Conservation (phyloP, 2,888 invertebrate species). For the Ectobius pallidus region DNA sequence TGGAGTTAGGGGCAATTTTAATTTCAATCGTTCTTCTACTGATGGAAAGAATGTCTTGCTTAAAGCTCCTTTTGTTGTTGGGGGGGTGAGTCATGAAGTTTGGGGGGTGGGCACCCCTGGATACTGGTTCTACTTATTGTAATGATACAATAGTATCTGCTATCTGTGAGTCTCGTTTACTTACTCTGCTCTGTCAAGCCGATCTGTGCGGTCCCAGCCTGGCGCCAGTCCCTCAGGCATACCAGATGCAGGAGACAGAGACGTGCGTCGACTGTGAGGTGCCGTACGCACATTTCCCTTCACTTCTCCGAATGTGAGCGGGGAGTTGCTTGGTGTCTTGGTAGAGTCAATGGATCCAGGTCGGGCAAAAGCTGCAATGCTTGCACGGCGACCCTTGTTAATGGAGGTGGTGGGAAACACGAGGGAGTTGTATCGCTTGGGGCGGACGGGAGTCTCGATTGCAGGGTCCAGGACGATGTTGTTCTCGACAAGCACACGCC, state of each 20-base stretch:
- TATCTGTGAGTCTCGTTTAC: too few relatives aligned
- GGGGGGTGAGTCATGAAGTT: too few relatives aligned
- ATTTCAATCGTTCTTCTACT: too few relatives aligned
- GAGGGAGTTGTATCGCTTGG: conserved; percentile 33
- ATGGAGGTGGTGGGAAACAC: too few relatives aligned
- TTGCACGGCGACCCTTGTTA: conserved; percentile 58
- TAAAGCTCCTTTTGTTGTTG: too few relatives aligned
- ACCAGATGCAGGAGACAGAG: neutral
- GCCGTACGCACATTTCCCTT: neutral
- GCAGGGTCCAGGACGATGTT: conserved; percentile 34
- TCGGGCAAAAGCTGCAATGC: conserved; percentile 60
- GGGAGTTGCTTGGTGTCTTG: conserved; percentile 1
- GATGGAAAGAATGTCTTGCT: too few relatives aligned
- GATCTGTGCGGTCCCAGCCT: neutral
- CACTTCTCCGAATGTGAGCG: neutral
- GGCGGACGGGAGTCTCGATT: conserved; percentile 2
- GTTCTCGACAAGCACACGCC: conserved; percentile 47
- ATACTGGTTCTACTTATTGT: too few relatives aligned
- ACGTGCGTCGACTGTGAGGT: neutral
- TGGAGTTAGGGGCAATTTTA: too few relatives aligned
- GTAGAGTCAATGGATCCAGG: conserved; percentile 47
- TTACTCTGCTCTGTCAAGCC: neutral
- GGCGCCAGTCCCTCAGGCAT: neutral
- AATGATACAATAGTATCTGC: too few relatives aligned
- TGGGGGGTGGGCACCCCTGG: too few relatives aligned